phyloP scores from a whole-genome alignment of 2,113 vertebrate species.

The Limanda limanda region DNA sequence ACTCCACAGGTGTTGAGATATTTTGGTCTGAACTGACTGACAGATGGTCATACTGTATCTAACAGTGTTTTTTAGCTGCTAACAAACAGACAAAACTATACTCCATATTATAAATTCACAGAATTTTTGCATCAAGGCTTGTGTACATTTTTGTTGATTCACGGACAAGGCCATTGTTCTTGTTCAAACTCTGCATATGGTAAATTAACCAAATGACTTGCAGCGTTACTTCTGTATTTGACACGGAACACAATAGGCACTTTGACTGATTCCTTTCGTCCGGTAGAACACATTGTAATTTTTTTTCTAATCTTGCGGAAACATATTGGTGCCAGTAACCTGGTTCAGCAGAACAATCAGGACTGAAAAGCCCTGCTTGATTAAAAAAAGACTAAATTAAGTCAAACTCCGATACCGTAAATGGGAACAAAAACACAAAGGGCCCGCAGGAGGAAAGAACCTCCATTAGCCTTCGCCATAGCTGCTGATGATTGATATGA shows the following conservation, averaged over 20 bases:
- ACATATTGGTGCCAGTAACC: conserved; percentile 82
- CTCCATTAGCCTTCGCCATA: conserved; percentile 87
- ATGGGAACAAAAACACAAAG: conserved; percentile 87
- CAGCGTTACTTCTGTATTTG: neutral
- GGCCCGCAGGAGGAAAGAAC: conserved; percentile 91
- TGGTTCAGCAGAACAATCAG: conserved; percentile 71
- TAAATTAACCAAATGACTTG: conserved; percentile 4
- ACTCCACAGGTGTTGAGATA: neutral
- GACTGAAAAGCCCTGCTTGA: conserved; percentile 74
- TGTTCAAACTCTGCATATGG: neutral
- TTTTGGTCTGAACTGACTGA: neutral
- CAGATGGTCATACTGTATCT: neutral
- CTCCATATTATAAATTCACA: neutral
- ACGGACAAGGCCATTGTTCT: neutral
- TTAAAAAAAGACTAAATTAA: conserved; percentile 83
- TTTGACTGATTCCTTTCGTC: conserved; percentile 51
- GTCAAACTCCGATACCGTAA: conserved; percentile 82
- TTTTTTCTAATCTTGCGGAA: conserved; percentile 78
- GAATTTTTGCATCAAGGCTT: neutral
- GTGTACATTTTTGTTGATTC: neutral
- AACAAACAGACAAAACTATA: neutral
- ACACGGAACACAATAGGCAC: conserved; percentile 22
- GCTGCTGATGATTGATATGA: conserved; percentile 91
- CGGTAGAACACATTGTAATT: conserved; percentile 15
- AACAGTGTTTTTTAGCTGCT: neutral